A percentile compares a stretch with the other conserved stretches of the same genome.
Conservation (phyloP, 2,113 vertebrate species). For the Xenus cinereus region DNA sequence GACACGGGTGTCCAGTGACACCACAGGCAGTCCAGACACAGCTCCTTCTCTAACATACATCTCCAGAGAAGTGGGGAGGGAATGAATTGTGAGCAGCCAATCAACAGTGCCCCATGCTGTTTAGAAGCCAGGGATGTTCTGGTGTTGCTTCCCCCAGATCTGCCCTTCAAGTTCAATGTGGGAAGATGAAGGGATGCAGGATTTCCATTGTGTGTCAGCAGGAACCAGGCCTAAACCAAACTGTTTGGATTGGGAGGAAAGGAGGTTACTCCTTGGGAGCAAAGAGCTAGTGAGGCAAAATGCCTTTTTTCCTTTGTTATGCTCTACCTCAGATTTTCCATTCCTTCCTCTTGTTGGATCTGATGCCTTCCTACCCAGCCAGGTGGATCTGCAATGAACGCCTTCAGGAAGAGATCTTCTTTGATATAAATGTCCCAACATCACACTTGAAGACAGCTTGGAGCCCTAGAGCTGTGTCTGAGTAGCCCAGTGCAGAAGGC, state of each 20-base stretch:
- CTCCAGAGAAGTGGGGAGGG: neutral
- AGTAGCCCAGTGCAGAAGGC: neutral
- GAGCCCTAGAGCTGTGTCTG: neutral
- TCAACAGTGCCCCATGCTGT: rapidly evolving
- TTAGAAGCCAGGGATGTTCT: neutral
- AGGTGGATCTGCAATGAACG: neutral
- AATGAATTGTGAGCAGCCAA: neutral
- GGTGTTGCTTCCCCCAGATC: neutral
- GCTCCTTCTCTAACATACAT: neutral
- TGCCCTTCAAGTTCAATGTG: neutral
- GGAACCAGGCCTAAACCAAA: neutral
- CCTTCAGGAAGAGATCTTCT: neutral
- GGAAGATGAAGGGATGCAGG: neutral
- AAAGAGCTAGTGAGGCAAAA: neutral
- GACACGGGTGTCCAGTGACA: neutral
- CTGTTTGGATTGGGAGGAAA: neutral
- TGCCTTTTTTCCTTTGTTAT: neutral
- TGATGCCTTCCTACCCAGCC: neutral
- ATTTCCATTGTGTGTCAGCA: neutral
- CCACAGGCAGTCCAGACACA: neutral
- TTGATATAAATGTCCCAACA: neutral
- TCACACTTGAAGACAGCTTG: neutral
- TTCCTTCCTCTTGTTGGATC: neutral
- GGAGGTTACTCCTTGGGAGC: neutral
- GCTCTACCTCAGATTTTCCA: neutral